Conservation (phyloP, 2,797 vertebrate species). For the Coregonus ussuriensis region DNA sequence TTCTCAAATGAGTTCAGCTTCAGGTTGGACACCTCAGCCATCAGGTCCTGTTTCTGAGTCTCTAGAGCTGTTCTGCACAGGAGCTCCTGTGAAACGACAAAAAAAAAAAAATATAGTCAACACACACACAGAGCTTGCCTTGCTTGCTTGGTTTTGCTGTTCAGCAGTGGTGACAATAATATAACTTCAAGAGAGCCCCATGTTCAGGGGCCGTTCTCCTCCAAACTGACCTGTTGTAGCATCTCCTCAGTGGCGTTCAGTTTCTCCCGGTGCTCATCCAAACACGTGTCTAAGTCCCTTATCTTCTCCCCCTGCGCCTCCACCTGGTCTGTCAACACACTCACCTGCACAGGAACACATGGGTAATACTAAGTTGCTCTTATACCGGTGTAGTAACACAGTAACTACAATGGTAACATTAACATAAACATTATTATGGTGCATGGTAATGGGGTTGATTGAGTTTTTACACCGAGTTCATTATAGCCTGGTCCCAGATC, state of each 20-base stretch:
- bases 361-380: not conserved
- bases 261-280: constrained; percentile 96
- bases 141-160: not conserved
- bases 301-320: constrained; percentile 99
- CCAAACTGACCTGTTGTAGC: constrained; percentile 89
- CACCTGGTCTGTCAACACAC: constrained; percentile 97
- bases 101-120: constrained; percentile 7
- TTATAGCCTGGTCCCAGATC: too few relatives aligned
- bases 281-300: constrained; percentile 91
- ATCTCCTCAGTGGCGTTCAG: constrained; percentile 95
- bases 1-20: constrained; percentile 88
- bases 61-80: constrained; percentile 89
- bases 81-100: constrained; percentile 82
- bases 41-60: constrained; percentile 93
- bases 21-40: constrained; percentile 92
- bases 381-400: too few relatives aligned
- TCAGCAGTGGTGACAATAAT: not conserved
- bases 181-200: not conserved
- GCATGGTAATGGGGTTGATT: too few relatives aligned
- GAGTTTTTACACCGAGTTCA: too few relatives aligned
- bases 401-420: too few relatives aligned
- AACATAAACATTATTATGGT: too few relatives aligned
- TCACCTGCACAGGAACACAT: constrained; percentile 78
- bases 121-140: not conserved
- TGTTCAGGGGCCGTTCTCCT: not conserved